A percentile compares a stretch with the other conserved stretches of the same genome.
These are phyloP conservation scores for Habroteleia sp. DNA, from an alignment of 2,888 invertebrate species.

Conservation along the genomic window DNA sequence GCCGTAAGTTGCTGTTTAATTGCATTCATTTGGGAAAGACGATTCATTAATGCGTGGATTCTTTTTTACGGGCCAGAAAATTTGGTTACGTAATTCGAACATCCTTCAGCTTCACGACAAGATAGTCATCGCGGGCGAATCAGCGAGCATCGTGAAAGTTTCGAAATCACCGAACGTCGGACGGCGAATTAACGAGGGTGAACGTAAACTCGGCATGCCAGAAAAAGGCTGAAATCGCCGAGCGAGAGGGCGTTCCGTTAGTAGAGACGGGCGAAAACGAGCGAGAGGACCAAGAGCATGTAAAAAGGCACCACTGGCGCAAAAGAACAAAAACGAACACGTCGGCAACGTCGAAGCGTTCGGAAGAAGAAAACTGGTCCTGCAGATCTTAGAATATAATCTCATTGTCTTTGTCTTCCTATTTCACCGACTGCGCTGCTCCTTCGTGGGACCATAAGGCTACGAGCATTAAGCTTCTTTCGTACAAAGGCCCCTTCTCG, in stretches of 20 bases:
- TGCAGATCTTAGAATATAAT: constrained; percentile 68
- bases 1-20: no score
- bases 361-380: constrained; percentile 65
- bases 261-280: constrained; percentile 57
- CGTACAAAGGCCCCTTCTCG: constrained; percentile 35
- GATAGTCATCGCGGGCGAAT: constrained; percentile 52
- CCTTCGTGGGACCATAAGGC: constrained; percentile 55
- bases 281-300: constrained; percentile 27
- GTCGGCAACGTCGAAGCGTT: constrained; percentile 28
- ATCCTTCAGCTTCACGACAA: constrained; percentile 66
- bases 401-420: constrained; percentile 62
- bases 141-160: no score
- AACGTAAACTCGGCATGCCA: constrained; percentile 61
- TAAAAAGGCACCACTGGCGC: constrained; percentile 41
- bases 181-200: constrained; percentile 66
- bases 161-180: constrained; percentile 37
- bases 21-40: no score
- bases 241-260: constrained; percentile 58
- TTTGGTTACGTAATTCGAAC: constrained; percentile 73
- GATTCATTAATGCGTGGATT: no score
- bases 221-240: constrained; percentile 56
- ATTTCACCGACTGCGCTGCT: constrained; percentile 48
- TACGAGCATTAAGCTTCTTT: constrained; percentile 42
- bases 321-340: constrained; percentile 48
- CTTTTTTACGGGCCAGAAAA: no score